Evolutionary conservation across 1,140 invertebrate species (phyloP), one percentile per base, ranked within the genome.

Genomic region (Camponotus floridanus): DNA sequence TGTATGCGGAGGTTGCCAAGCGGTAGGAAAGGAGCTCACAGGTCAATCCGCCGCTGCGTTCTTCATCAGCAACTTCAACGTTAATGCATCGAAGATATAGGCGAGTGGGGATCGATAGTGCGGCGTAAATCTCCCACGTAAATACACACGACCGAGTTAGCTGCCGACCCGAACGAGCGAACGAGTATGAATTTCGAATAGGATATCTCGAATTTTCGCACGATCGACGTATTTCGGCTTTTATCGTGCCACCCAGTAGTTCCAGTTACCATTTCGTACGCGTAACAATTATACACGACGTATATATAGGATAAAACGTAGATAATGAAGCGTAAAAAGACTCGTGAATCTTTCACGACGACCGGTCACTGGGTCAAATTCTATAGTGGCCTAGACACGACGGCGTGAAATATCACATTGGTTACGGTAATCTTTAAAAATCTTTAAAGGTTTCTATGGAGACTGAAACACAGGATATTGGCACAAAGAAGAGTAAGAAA

Each of bases 81-180:
- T 51, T 90, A 89, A 90, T 90, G 80, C 88, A 87, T 62, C 76
- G 76, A 48, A 70, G 57, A 85, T 87, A 85, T 71, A 85, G 51
- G 78, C 55, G 57, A 67, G 48, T 73, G 48, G 48, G 64, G 74
- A 85, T 89, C 88, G 76, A 65, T 87, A 85, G 86, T 65, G 36
- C 85, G 86, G 71, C 81, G 81, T 90, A 87, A 90, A 90, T 90
- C 89, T 90, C 76, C 59, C 86, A 67, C 86, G 86, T 87, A 87
- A 90, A 90, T 90, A 85, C 87, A 80, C 33, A 64, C 42, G 74
- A 51, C 42, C 48, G 70, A 65, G 79, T 79, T 59, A 76, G 79
- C 36, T 80, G 74, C 57, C 79, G 67, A 57, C 59, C 31, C 85
- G 51, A 84, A 88, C 83, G 68, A 84, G 86, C 76, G 68, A 59